Conservation (phyloP, 2,113 vertebrate species). For the Sorex fumeus region DNA sequence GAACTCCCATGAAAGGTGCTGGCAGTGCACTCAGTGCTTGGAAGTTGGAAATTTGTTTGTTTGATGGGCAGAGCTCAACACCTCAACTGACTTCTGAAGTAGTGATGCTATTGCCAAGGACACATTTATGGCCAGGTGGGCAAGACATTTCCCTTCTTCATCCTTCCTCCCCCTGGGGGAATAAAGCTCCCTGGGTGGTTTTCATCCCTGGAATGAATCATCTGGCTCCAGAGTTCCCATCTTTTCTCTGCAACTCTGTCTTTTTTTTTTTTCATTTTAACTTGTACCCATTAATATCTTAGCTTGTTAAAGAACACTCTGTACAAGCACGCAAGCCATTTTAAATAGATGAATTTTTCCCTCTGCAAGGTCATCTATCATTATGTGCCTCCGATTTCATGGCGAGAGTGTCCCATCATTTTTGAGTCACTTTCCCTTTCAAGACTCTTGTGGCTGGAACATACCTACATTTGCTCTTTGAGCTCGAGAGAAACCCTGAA, state of each 20-base stretch:
- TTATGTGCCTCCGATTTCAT: neutral
- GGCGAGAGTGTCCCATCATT: neutral
- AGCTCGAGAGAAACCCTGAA: conserved; percentile 37
- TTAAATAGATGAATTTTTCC: neutral
- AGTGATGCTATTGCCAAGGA: neutral
- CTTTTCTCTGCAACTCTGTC: neutral
- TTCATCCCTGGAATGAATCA: neutral
- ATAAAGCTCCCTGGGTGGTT: neutral
- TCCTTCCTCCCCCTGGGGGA: neutral
- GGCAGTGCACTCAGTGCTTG: no score
- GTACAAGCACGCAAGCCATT: neutral
- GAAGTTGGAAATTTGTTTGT: no score
- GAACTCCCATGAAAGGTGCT: neutral
- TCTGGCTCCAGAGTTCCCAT: neutral
- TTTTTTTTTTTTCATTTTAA: neutral
- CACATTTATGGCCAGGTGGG: neutral
- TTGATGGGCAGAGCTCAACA: neutral
- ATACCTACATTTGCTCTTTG: conserved; percentile 9
- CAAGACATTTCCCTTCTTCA: no score
- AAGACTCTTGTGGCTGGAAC: neutral
- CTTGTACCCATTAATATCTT: neutral
- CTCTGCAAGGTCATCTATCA: neutral
- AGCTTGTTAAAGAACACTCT: neutral
- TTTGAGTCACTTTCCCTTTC: neutral
- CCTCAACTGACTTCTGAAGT: neutral